A percentile compares a stretch with the other conserved stretches of the same genome.
These are phyloP conservation scores for Acromyrmex charruanus DNA, from an alignment of 1,140 invertebrate genomes.

Conservation along the genomic window DNA sequence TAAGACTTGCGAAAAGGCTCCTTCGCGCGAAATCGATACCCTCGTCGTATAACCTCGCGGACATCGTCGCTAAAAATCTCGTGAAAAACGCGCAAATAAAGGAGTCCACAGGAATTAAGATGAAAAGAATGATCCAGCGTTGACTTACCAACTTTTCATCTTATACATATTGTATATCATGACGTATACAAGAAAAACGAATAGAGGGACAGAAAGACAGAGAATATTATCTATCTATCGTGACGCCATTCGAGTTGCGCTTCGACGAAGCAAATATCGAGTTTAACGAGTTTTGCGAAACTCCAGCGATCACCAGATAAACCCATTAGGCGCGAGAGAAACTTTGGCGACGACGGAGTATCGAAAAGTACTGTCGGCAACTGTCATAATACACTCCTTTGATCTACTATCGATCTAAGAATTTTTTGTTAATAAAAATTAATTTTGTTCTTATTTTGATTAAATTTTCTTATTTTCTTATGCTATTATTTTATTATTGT, in stretches of 20 bases:
- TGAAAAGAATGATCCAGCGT: background rate
- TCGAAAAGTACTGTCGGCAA: constrained; percentile 57
- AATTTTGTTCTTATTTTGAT: too few relatives aligned
- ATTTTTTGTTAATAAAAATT: background rate
- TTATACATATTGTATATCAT: background rate
- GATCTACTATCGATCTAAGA: background rate
- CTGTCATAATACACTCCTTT: constrained; percentile 23
- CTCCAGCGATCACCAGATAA: constrained; percentile 53
- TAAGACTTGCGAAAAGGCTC: background rate
- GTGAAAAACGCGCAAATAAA: constrained; percentile 6
- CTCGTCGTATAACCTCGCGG: background rate
- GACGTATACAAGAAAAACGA: constrained; percentile 15
- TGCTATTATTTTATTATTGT: too few relatives aligned
- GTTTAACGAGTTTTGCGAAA: constrained; percentile 62
- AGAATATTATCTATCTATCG: constrained; percentile 59
- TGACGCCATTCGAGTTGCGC: constrained; percentile 51
- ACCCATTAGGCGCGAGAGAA: constrained; percentile 46
- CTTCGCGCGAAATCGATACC: constrained; percentile 43
- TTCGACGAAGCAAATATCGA: constrained; percentile 56
- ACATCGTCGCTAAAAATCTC: constrained; percentile 1
- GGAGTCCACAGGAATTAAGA: background rate
- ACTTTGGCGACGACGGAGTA: constrained; percentile 51
- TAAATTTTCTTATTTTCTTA: too few relatives aligned
- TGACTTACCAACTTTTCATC: background rate
- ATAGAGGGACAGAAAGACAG: constrained; percentile 17